These are phyloP conservation scores for Drosophila tanythrix DNA, from an alignment of 2,888 invertebrate genomes.

Conservation along the genomic window DNA sequence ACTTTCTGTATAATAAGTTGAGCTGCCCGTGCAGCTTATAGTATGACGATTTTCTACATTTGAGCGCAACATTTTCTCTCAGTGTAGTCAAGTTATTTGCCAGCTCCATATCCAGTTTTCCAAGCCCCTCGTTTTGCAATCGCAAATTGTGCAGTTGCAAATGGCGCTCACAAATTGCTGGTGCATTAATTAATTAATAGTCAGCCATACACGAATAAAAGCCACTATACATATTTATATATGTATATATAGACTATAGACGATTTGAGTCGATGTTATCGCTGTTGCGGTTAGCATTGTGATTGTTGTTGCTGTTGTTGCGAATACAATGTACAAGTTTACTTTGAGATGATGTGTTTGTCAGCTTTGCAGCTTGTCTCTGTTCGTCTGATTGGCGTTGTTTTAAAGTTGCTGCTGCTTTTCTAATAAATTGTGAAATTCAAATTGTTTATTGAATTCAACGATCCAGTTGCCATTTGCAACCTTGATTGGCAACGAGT, in stretches of 20 bases:
- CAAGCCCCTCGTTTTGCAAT: conserved; percentile 11
- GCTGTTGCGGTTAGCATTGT: conserved; percentile 28
- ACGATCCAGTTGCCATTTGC: conserved; percentile 36
- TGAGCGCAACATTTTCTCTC: background rate
- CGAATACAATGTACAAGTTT: conserved; percentile 51
- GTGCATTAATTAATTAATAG: conserved; percentile 70
- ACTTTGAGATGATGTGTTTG: conserved; percentile 24
- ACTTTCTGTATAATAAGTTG: background rate
- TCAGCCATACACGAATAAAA: conserved; percentile 28
- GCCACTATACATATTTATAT: conserved; percentile 6
- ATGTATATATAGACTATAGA: background rate
- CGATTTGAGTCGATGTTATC: conserved; percentile 16
- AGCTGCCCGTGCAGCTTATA: background rate
- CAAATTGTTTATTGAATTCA: conserved; percentile 50
- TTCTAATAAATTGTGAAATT: conserved; percentile 66
- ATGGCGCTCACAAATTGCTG: conserved; percentile 50
- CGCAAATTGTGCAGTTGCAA: conserved; percentile 25
- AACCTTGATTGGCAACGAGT: conserved; percentile 43
- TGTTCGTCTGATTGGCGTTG: conserved; percentile 20
- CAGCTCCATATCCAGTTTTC: conserved; percentile 22
- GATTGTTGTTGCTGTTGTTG: conserved; percentile 15
- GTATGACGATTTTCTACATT: background rate
- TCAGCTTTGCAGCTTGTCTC: conserved; percentile 11
- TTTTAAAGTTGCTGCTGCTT: conserved; percentile 19
- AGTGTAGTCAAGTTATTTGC: conserved; percentile 7